Base-by-base conservation (phyloP, 2,797 vertebrate species). In the Crocodylus rhombifer region DNA sequence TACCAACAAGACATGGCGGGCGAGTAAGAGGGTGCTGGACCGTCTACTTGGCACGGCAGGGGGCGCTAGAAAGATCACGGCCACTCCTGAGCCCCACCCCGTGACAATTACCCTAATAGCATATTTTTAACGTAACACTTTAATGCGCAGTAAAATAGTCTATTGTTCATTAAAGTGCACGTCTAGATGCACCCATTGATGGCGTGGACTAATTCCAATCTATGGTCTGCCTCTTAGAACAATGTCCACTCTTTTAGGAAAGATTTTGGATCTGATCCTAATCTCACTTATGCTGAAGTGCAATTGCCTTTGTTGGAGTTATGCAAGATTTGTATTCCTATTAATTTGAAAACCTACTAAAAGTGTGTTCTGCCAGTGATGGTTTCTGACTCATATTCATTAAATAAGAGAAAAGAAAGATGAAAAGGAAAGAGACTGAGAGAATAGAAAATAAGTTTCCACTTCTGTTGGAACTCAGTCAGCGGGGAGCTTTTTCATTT, bases 401-500 rank as follows among this genome's bases (percentile, higher is more conserved):
- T 67, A 21, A 57, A 25, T 23, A 18, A 86, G 89, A 14, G n/a
- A 75, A 16, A 89, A 10, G 60, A 84, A 85, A 76, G 16, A 57
- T 84, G n/a, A 74, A 26, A 86, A 60, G 36, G 80, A 1, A 8
- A 15, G 56, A 65, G 33, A 14, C 20, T 18, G 14, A 88, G 33
- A 84, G 4, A 80, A 76, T 65, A 87, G 21, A 84, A 14, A 4
- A 15, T n/a, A 1, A 87, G 10, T 80, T 92, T 91, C 18, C 55
- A 42, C 89, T 94, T 80, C 76, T 87, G 76, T 78, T 64, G 42
- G 84, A 85, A n/a, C 61, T 64, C 60, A 80, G 30, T 55, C 58
- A 56, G 58, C 42, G 7, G 33, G 60, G 7, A 23, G 88, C 55
- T 90, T 93, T 78, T 89, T 16, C 80, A 88, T 86, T 87, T 89